These are phyloP conservation scores for Pterois miles DNA, from an alignment of 2,797 vertebrate species.

Conservation along the genomic window DNA sequence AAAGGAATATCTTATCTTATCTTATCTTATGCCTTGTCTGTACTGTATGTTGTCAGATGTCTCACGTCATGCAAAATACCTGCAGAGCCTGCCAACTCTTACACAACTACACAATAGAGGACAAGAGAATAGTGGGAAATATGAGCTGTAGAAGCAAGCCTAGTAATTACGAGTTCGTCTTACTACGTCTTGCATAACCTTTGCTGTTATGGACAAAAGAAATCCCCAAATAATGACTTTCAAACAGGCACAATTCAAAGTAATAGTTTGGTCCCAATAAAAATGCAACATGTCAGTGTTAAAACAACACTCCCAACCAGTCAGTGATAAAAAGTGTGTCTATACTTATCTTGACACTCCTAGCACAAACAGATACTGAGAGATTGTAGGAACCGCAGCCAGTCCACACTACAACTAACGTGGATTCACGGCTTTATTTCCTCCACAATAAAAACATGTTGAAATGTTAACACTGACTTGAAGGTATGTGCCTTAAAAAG, in stretches of 20 bases:
- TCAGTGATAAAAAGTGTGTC: not conserved
- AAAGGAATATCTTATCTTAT: too few species aligned
- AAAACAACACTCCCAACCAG: too few species aligned
- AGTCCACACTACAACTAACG: not conserved
- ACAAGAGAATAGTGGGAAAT: conserved; percentile 33
- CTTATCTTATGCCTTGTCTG: not conserved
- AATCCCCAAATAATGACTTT: not conserved
- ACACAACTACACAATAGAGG: conserved; percentile 27
- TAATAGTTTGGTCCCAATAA: not conserved
- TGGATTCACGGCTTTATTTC: not conserved
- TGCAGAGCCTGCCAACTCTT: conserved; percentile 22
- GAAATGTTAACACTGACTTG: not conserved
- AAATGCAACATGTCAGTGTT: not conserved
- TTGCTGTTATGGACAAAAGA: not conserved
- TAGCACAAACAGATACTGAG: not conserved
- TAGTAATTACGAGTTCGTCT: conserved; percentile 12
- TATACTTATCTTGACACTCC: not conserved
- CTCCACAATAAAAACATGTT: not conserved
- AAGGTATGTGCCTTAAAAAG: not conserved
- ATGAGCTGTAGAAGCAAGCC: not conserved
- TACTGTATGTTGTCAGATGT: conserved; percentile 17
- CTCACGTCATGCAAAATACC: conserved; percentile 31
- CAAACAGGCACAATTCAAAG: not conserved
- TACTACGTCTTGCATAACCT: not conserved
- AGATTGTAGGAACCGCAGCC: not conserved